Percentiles rank a stretch among this genome's conserved stretches.
phyloP scores from a whole-genome alignment of 2,797 vertebrate genomes.

The Kryptopterus vitreolus region DNA sequence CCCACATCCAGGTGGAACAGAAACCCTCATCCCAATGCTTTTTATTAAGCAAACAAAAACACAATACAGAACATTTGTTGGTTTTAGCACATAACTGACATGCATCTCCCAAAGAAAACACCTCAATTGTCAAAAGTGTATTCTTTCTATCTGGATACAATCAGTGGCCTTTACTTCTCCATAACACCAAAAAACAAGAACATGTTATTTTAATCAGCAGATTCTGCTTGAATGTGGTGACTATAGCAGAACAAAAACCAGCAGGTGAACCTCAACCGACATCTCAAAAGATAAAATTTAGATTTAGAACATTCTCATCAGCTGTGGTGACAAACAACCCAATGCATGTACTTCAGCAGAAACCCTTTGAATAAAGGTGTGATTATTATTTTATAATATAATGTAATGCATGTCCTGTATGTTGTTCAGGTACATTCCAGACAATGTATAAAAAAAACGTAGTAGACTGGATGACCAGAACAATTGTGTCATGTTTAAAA shows the following conservation, averaged over 20 bases:
- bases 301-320: not conserved
- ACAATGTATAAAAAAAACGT: not conserved
- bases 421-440: not conserved
- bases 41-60: not conserved
- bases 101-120: not conserved
- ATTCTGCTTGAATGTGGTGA: not conserved
- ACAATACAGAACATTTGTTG: not conserved
- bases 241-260: not conserved
- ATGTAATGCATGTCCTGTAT: no score
- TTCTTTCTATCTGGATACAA: not conserved
- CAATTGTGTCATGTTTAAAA: not conserved
- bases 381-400: not conserved
- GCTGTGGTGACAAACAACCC: not conserved
- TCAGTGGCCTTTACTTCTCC: not conserved
- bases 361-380: not conserved
- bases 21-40: no score
- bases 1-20: not conserved
- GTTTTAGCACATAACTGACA: not conserved
- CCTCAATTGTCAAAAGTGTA: not conserved
- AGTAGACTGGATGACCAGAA: not conserved
- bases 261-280: not conserved
- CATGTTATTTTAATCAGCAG: not conserved
- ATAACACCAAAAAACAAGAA: not conserved
- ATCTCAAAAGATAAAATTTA: constrained; percentile 7
- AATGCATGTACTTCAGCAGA: constrained; percentile 6